phyloP scores from a whole-genome alignment of 2,888 invertebrate species.

The Heterodera filipjevi region DNA sequence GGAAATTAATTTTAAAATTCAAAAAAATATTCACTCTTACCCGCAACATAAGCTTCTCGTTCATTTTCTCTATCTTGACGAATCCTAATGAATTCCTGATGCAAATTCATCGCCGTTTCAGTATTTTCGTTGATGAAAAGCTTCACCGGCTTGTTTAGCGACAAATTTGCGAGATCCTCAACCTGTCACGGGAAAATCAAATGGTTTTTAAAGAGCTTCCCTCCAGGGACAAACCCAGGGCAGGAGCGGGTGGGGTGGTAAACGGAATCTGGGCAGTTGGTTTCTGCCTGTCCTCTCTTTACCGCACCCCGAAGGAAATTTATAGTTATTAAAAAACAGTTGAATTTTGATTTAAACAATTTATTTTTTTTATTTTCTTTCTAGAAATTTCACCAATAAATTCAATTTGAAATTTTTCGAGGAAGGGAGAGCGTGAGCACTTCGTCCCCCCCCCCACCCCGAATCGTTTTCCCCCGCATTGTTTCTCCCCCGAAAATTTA shows the following conservation, averaged over 20 bases:
- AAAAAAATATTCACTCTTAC: slow-evolving; percentile 26
- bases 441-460: no score
- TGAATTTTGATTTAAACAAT: no score
- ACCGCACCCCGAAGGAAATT: no score
- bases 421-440: no score
- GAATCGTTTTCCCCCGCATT: no score
- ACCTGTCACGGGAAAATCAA: slow-evolving; percentile 63
- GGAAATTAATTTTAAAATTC: slow-evolving; percentile 4
- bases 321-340: no score
- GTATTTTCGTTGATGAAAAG: slow-evolving; percentile 94
- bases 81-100: slow-evolving; percentile 84
- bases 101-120: slow-evolving; percentile 88
- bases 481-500: no score
- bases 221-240: background rate
- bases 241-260: no score
- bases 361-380: no score
- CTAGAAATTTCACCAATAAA: no score
- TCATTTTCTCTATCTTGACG: slow-evolving; percentile 75
- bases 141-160: slow-evolving; percentile 86
- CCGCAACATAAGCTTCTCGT: slow-evolving; percentile 79
- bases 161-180: slow-evolving; percentile 88
- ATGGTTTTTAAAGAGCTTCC: background rate
- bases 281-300: no score
- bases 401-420: background rate
- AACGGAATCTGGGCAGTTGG: no score